phyloP scores from a whole-genome alignment of 92 coral and sea anemone species.

The Micromussa lordhowensis region DNA sequence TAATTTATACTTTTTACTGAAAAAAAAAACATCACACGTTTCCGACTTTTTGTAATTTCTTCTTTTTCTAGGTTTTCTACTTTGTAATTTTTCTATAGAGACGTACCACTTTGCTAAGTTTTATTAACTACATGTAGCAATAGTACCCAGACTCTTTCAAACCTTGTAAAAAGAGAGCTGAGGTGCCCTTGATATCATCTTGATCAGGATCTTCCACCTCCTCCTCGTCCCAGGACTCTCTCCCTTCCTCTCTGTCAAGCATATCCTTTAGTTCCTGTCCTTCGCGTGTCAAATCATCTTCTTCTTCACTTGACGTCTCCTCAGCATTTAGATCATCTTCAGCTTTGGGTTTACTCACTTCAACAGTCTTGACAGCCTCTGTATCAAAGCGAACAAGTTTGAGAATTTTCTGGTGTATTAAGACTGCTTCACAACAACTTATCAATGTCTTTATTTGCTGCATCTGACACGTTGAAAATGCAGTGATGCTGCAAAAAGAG shows the following conservation, averaged over 20 bases:
- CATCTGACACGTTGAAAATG: neutral
- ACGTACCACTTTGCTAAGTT: neutral
- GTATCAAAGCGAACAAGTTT: neutral
- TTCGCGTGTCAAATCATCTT: slow-evolving; percentile 91
- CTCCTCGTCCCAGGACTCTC: slow-evolving; percentile 88
- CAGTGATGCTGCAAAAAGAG: neutral
- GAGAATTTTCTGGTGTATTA: neutral
- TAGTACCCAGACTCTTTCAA: neutral
- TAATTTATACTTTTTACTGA: no score
- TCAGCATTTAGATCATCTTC: slow-evolving; percentile 93
- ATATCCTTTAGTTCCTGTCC: slow-evolving; percentile 92
- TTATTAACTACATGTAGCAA: no score
- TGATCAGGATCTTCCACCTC: slow-evolving; percentile 88
- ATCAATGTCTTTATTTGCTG: neutral
- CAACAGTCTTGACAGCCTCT: slow-evolving; percentile 68
- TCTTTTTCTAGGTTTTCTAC: no score
- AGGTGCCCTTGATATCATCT: slow-evolving; percentile 87
- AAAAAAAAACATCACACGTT: no score
- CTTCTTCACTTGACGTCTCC: slow-evolving; percentile 96
- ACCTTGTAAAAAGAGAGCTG: slow-evolving; percentile 97
- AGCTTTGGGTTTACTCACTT: slow-evolving; percentile 83
- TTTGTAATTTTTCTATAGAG: neutral
- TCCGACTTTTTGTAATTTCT: no score
- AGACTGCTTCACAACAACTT: no score
- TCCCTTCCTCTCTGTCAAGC: slow-evolving; percentile 85